phyloP scores from a whole-genome alignment of 1,140 invertebrate species.

The Bombyx mori region DNA sequence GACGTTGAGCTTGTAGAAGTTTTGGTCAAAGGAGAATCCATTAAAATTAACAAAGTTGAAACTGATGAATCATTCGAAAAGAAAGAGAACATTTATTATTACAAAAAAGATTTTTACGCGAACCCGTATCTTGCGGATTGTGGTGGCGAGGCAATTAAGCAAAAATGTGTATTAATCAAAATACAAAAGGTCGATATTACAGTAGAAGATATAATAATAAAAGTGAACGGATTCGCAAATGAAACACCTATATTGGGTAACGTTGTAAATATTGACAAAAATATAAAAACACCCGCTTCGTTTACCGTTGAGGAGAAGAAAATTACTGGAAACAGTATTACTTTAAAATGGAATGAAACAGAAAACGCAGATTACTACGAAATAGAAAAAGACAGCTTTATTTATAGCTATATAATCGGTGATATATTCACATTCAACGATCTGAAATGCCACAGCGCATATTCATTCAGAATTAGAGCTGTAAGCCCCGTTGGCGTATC shows the following conservation, averaged over 20 bases:
- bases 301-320: slow-evolving; percentile 21
- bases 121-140: slow-evolving; percentile 41
- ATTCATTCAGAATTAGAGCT: slow-evolving; percentile 42
- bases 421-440: slow-evolving; percentile 33
- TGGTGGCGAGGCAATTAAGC: slow-evolving; percentile 15
- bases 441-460: slow-evolving; percentile 24
- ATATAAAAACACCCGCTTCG: slow-evolving; percentile 18
- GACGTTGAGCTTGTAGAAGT: slow-evolving; percentile 28
- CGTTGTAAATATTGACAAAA: slow-evolving; percentile 13
- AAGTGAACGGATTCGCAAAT: slow-evolving; percentile 33
- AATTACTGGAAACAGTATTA: slow-evolving; percentile 23
- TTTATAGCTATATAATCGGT: slow-evolving; percentile 36
- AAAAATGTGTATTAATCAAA: slow-evolving; percentile 50
- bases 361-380: slow-evolving; percentile 36
- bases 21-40: slow-evolving; percentile 29
- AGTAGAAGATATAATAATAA: slow-evolving; percentile 37
- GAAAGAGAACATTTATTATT: slow-evolving; percentile 34
- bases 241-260: slow-evolving; percentile 25
- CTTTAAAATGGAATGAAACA: slow-evolving; percentile 30
- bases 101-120: slow-evolving; percentile 31
- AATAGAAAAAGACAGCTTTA: slow-evolving; percentile 43
- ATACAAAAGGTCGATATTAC: slow-evolving; percentile 40
- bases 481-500: slow-evolving; percentile 27
- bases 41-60: slow-evolving; percentile 27
- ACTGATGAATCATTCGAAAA: slow-evolving; percentile 31